Evolutionary conservation across 2,113 vertebrate genomes (phyloP).

Genomic region (Micronycteris hirsuta): DNA sequence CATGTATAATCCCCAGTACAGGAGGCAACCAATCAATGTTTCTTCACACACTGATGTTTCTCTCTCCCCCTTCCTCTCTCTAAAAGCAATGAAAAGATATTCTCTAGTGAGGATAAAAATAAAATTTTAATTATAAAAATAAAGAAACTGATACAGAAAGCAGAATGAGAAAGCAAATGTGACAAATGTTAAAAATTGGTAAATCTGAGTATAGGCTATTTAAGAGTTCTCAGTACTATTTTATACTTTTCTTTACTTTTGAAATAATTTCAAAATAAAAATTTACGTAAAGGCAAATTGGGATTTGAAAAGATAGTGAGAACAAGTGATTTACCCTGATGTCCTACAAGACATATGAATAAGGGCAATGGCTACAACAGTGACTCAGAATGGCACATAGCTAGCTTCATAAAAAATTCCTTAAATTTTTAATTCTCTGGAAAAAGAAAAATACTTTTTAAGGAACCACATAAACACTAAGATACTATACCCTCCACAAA

Average conservation of each 20-base stretch:
- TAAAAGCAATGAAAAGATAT: too few relatives aligned
- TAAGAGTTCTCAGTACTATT: background rate
- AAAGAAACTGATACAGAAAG: background rate
- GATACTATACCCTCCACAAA: background rate
- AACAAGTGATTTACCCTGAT: background rate
- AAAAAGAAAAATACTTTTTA: background rate
- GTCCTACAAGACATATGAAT: background rate
- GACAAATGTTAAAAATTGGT: background rate
- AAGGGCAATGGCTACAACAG: background rate
- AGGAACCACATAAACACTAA: background rate
- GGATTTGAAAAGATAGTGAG: background rate
- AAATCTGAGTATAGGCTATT: background rate
- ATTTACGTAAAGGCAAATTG: background rate
- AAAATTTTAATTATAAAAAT: too few relatives aligned
- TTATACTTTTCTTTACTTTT: background rate
- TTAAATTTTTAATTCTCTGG: background rate
- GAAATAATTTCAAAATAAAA: conserved; percentile 19
- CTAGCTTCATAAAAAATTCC: background rate
- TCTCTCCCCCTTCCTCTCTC: too few relatives aligned
- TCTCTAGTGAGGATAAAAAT: too few relatives aligned
- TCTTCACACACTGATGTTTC: too few relatives aligned
- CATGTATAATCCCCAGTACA: too few relatives aligned
- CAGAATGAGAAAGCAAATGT: background rate
- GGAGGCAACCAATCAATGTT: too few relatives aligned
- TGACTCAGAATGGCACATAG: background rate